Evolutionary conservation across 1,140 invertebrate species (phyloP).

Genomic region (Magallana gigas): DNA sequence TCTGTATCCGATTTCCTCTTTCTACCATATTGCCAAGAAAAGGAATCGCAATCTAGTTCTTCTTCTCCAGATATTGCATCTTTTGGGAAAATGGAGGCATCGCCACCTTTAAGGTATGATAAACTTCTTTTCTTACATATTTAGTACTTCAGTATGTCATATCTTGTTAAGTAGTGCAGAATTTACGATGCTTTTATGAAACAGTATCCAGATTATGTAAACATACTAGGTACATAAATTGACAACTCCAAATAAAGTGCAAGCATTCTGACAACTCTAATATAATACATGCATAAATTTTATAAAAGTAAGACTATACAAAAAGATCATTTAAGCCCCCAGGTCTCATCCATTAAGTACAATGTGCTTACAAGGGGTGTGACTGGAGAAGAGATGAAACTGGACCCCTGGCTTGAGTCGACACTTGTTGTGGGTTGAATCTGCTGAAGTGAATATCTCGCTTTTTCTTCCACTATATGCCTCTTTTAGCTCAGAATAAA

Average conservation of each 20-base stretch:
- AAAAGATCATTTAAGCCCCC: no score
- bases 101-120: conserved; percentile 82
- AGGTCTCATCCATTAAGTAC: no score
- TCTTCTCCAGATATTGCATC: not conserved
- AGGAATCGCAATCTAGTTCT: conserved; percentile 18
- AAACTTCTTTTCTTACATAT: not conserved
- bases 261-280: no score
- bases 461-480: conserved; percentile 61
- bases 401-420: conserved; percentile 82
- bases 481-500: conserved; percentile 70
- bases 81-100: conserved; percentile 91
- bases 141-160: no score
- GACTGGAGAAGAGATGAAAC: conserved; percentile 93
- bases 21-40: conserved; percentile 6
- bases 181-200: no score
- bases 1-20: conserved; percentile 1
- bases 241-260: no score
- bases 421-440: conserved; percentile 58
- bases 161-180: no score
- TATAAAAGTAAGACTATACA: no score
- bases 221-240: no score
- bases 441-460: conserved; percentile 61
- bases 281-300: no score
- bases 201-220: no score
- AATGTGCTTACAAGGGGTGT: conserved; percentile 86